These are phyloP conservation scores for Sitodiplosis mosellana DNA, from an alignment of 1,140 invertebrate genomes.

Conservation along the genomic window DNA sequence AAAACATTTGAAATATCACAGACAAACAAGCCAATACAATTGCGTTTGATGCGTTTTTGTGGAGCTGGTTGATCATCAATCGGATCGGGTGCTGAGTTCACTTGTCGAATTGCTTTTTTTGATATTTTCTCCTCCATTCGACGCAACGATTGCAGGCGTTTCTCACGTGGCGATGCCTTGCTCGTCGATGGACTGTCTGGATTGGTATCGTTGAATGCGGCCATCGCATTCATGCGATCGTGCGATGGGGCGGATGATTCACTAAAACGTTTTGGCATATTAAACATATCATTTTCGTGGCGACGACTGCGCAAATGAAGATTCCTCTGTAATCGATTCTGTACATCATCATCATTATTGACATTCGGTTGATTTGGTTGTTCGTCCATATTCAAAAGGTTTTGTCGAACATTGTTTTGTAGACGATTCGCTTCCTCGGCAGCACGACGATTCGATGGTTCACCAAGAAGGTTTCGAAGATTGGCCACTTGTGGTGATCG, in stretches of 20 bases:
- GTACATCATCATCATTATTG: constrained; percentile 12
- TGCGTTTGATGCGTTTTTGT: constrained; percentile 31
- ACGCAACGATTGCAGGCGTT: constrained; percentile 20
- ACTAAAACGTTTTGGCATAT: constrained; percentile 21
- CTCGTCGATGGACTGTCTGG: constrained; percentile 12
- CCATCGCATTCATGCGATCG: constrained; percentile 24
- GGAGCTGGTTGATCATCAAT: constrained; percentile 12
- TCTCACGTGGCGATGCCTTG: constrained; percentile 13
- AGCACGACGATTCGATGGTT: background rate
- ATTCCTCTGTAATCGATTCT: constrained; percentile 19
- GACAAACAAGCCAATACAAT: constrained; percentile 65
- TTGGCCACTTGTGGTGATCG: background rate
- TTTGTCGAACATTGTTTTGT: background rate
- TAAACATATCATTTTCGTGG: constrained; percentile 15
- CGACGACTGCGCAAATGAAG: constrained; percentile 16
- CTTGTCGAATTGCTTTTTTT: constrained; percentile 8
- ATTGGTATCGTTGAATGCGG: constrained; percentile 12
- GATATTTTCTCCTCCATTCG: constrained; percentile 26
- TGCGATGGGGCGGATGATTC: constrained; percentile 7
- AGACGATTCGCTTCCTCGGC: background rate
- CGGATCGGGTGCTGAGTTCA: constrained; percentile 7
- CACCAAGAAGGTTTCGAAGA: background rate
- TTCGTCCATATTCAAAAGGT: background rate
- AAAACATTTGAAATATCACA: constrained; percentile 58
- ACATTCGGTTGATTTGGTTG: background rate